These are phyloP conservation scores for Drosophila nikananu DNA, from an alignment of 1,140 invertebrate genomes.

Conservation along the genomic window DNA sequence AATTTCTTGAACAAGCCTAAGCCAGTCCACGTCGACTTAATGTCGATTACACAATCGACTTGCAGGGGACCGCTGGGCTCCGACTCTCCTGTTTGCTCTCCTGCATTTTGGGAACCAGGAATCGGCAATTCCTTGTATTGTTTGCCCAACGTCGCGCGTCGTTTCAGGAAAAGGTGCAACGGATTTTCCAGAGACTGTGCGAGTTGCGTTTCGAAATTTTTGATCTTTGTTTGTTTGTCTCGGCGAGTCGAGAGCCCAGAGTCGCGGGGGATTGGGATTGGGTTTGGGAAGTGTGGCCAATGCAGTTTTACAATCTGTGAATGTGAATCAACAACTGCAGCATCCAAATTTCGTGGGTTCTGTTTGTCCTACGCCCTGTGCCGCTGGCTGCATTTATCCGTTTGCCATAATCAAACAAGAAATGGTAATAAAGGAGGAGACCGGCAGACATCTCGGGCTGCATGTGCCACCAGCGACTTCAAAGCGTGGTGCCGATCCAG, in stretches of 20 bases:
- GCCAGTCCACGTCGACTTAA: constrained; percentile 63
- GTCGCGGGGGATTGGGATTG: constrained; percentile 5
- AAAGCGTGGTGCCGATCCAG: constrained; percentile 59
- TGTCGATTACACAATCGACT: constrained; percentile 69
- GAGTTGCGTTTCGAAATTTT: constrained; percentile 43
- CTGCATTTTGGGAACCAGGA: constrained; percentile 23
- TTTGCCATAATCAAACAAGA: constrained; percentile 78
- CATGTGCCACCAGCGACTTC: constrained; percentile 67
- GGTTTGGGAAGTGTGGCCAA: constrained; percentile 31
- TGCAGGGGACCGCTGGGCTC: constrained; percentile 8
- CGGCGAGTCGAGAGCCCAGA: constrained; percentile 40
- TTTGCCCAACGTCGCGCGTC: constrained; percentile 71
- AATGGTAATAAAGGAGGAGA: constrained; percentile 73
- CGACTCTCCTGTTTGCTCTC: constrained; percentile 31
- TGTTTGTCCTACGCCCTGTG: constrained; percentile 52
- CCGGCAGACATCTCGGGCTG: constrained; percentile 32
- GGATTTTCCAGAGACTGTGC: constrained; percentile 31
- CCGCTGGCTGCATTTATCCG: constrained; percentile 59
- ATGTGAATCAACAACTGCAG: constrained; percentile 46
- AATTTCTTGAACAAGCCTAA: constrained; percentile 79
- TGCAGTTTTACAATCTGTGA: constrained; percentile 54
- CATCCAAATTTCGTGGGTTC: constrained; percentile 46
- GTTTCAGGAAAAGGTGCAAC: constrained; percentile 53
- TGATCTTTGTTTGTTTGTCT: constrained; percentile 59
- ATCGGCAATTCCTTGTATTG: constrained; percentile 50